A percentile compares a stretch with the other conserved stretches of the same genome.
Evolutionary conservation across 1,140 invertebrate species (phyloP).

Genomic region (Leptoteleia sp.): DNA sequence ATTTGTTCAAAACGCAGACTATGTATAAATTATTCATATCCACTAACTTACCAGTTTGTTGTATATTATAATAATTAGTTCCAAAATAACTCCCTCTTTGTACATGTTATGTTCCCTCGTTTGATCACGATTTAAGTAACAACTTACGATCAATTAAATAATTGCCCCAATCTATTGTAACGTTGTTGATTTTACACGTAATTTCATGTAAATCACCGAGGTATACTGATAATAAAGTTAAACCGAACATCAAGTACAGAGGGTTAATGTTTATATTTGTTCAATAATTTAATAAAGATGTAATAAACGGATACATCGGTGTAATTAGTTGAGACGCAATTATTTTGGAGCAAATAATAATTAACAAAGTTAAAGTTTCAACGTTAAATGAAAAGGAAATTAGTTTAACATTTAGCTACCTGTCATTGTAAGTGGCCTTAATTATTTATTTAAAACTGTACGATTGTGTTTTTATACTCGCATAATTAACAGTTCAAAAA

Average conservation of each 20-base stretch:
- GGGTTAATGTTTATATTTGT: conserved; percentile 17
- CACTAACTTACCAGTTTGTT: too few relatives aligned
- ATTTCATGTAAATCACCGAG: neutral
- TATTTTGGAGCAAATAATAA: neutral
- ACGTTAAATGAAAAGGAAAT: neutral
- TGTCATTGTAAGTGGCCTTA: too few relatives aligned
- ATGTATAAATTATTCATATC: too few relatives aligned
- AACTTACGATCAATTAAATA: conserved; percentile 17
- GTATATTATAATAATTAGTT: neutral
- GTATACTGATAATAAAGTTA: conserved; percentile 9
- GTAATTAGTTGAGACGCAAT: conserved; percentile 4
- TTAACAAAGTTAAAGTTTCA: neutral
- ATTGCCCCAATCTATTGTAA: neutral
- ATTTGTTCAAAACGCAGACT: too few relatives aligned
- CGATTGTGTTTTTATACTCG: too few relatives aligned
- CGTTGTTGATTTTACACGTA: conserved; percentile 2
- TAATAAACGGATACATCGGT: conserved; percentile 4
- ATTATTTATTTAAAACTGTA: too few relatives aligned
- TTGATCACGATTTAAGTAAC: conserved; percentile 9
- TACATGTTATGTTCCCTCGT: neutral
- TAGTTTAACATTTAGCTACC: too few relatives aligned
- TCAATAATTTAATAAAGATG: conserved; percentile 10
- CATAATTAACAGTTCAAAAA: too few relatives aligned
- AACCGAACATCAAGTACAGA: neutral
- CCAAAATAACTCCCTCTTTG: neutral